Conservation (phyloP, 2,113 vertebrate species). For the Cebidichthys violaceus region DNA sequence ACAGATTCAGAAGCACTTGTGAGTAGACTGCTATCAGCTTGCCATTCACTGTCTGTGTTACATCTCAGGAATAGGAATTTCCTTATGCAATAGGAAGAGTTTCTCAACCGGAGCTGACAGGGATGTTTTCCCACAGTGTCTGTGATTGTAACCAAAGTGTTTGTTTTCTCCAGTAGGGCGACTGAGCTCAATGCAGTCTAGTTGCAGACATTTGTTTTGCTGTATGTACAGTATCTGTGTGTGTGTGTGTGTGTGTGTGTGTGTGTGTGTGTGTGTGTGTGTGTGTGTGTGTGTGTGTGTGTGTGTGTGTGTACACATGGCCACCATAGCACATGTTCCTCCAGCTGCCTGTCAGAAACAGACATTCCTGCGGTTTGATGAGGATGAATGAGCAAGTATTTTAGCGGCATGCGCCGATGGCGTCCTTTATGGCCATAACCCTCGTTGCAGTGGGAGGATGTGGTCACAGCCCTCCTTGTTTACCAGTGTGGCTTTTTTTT, state of each 20-base stretch:
- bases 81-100: slow-evolving; percentile 10
- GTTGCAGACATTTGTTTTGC: slow-evolving; percentile 4
- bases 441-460: slow-evolving; percentile 28
- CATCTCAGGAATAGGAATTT: slow-evolving; percentile 57
- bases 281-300: background rate
- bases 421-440: slow-evolving; percentile 12
- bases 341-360: slow-evolving; percentile 23
- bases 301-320: background rate
- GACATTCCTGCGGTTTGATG: slow-evolving; percentile 34
- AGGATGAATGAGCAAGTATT: slow-evolving; percentile 15
- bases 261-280: background rate
- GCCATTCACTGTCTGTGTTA: slow-evolving; percentile 15
- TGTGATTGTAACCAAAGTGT: slow-evolving; percentile 14
- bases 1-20: slow-evolving; percentile 42
- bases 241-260: background rate
- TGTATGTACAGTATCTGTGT: slow-evolving; percentile 3
- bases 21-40: slow-evolving; percentile 55
- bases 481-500: slow-evolving; percentile 34
- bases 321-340: background rate
- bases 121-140: background rate
- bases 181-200: background rate
- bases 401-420: background rate
- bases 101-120: slow-evolving; percentile 13
- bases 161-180: background rate
- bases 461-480: slow-evolving; percentile 53